Base-by-base conservation (phyloP, 2,113 vertebrate species). In the Calidris pygmaea region DNA sequence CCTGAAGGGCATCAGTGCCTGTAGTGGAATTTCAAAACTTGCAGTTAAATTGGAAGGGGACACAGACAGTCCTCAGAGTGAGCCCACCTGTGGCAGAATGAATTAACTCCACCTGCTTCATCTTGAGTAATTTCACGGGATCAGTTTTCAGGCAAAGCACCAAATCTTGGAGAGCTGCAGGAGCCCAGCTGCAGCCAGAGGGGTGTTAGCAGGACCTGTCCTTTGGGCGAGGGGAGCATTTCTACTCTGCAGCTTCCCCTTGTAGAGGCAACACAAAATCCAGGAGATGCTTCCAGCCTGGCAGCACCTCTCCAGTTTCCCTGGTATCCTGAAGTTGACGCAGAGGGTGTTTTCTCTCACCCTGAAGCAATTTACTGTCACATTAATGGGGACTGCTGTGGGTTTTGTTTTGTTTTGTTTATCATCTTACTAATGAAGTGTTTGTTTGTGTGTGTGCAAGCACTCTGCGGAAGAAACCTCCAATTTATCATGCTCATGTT, bases 361-460 rank as follows among this genome's bases (percentile, higher is more conserved):
- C 70, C 84, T 95, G 84, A 81, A 89, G 89, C 86, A 87, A 87
- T 92, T 89, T 89, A 59, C 89, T 75, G 77, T 68, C 52, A 68
- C 30, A 10, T 78, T 81, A 0, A 0, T 68, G 70, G 34, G 60
- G 85, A 87, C 60, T 91, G 71, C 89, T 89, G 89, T 87, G 86
- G 87, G 24, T 21, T 96, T 93, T 74, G 72, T 71, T 96, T 93
- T 74, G 72, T 71, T 94, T 90, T 96, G 81, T 95, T 96, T 85
- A 87, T 82, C 22, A 0, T 95, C 66, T 76, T 70, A 58, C 67
- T 96, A 97, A 94, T 93, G 74, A 95, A 90, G 55, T 94, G 89
- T 68, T 83, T 93, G 81, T 91, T 87, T 83, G 81, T 62, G 37
- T 66, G 43, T 65, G 43, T 67, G 67, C 52, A 67, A 94, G 62